Evolutionary conservation across 2,888 invertebrate species (phyloP).

Genomic region (Oligia strigilis): DNA sequence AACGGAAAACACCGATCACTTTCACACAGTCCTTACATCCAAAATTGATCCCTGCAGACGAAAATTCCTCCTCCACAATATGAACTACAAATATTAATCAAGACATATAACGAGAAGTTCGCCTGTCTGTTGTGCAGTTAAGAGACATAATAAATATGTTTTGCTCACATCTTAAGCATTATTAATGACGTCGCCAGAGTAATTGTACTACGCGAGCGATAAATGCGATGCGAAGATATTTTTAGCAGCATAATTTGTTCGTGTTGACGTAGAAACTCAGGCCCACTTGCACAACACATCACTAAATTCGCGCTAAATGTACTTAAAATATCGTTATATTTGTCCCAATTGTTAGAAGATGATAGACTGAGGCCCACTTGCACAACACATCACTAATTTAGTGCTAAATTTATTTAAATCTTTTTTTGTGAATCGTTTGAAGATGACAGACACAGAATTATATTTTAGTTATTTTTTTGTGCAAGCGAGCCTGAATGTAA

Average conservation of each 20-base stretch:
- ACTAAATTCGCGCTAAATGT: not conserved
- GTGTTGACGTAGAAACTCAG: not conserved
- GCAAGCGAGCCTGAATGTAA: not conserved
- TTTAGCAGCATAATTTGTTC: not conserved
- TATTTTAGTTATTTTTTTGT: not conserved
- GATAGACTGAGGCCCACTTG: not conserved
- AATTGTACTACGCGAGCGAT: not conserved
- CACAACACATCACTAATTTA: not conserved
- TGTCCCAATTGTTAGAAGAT: not conserved
- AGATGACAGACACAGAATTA: not conserved
- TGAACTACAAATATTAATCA: constrained; percentile 58
- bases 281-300: not conserved
- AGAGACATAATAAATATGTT: constrained; percentile 55
- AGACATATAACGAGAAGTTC: constrained; percentile 19
- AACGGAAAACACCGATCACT: not conserved
- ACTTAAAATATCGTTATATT: not conserved
- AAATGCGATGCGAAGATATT: not conserved
- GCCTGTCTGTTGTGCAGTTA: constrained; percentile 35
- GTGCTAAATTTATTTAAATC: not conserved
- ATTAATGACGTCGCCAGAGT: constrained; percentile 50
- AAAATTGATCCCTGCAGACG: constrained; percentile 26
- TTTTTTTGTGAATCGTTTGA: not conserved
- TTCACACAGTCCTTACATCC: not conserved
- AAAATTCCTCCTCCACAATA: constrained; percentile 14
- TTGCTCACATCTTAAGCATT: constrained; percentile 55